Evolutionary conservation across 2,888 invertebrate species (phyloP).

Genomic region (Oligia strigilis): DNA sequence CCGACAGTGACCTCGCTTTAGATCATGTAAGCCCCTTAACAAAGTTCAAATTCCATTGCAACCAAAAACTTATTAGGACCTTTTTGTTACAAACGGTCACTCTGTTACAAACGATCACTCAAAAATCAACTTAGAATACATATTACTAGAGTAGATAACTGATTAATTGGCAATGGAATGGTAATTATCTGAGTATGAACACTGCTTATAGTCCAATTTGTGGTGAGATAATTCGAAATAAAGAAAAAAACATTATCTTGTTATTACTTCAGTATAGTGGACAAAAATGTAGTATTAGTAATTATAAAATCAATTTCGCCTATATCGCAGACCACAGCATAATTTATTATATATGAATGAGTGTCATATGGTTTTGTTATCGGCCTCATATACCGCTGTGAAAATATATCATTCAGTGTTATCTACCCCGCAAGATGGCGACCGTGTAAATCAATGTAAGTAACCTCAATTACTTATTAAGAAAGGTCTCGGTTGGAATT

Average conservation of each 20-base stretch:
- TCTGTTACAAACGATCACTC: not conserved
- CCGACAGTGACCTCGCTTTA: too few species aligned
- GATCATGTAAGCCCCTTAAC: not conserved
- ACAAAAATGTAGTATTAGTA: not conserved
- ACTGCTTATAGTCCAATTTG: not conserved
- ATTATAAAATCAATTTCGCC: conserved; percentile 17
- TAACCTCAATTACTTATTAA: conserved; percentile 88
- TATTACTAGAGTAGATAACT: not conserved
- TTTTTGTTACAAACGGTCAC: not conserved
- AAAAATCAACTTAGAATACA: not conserved
- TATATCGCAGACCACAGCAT: conserved; percentile 41
- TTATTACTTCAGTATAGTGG: not conserved
- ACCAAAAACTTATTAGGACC: not conserved
- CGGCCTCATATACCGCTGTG: conserved; percentile 76
- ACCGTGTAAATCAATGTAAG: conserved; percentile 87
- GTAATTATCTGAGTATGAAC: not conserved
- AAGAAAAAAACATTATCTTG: not conserved
- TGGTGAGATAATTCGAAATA: conserved; percentile 12
- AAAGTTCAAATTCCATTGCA: not conserved
- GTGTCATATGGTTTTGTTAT: conserved; percentile 77
- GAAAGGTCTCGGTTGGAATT: conserved; percentile 87
- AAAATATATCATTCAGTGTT: conserved; percentile 83
- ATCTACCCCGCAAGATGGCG: conserved; percentile 84
- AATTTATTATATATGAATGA: conserved; percentile 72
- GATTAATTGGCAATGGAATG: not conserved